These are phyloP conservation scores for Sicus ferrugineus DNA, from an alignment of 2,888 invertebrate species.

Conservation along the genomic window DNA sequence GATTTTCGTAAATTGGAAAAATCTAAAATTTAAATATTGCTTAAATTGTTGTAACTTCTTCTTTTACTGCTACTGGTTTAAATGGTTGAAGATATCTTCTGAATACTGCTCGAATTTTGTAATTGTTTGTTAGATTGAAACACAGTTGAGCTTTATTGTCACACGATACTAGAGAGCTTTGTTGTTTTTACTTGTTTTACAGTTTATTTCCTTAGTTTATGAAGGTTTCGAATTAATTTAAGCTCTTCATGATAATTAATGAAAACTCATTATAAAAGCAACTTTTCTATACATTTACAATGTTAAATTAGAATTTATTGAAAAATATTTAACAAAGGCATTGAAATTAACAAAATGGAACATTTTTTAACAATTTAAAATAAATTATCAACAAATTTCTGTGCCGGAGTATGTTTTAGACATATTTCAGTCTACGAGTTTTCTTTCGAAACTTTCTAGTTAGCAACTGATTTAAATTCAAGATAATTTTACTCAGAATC, in stretches of 20 bases:
- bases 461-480: conserved; percentile 34
- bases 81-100: neutral
- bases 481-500: too few species aligned
- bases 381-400: too few species aligned
- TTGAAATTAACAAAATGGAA: neutral
- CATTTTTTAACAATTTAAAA: neutral
- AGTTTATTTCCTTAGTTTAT: neutral
- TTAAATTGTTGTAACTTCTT: neutral
- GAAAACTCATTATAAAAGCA: neutral
- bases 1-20: neutral
- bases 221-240: neutral
- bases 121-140: conserved; percentile 47
- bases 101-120: conserved; percentile 23
- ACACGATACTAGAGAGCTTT: conserved; percentile 47
- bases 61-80: neutral
- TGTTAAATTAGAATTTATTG: too few species aligned
- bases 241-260: conserved; percentile 5
- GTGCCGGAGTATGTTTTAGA: neutral
- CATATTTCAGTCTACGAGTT: neutral
- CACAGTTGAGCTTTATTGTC: conserved; percentile 61
- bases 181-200: neutral
- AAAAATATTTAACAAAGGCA: too few species aligned
- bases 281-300: too few species aligned
- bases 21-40: neutral
- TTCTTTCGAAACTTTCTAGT: conserved; percentile 35